Evolutionary conservation across 2,113 vertebrate species (phyloP), one percentile per base, ranked within the genome.

Genomic region (Hippolais icterina): DNA sequence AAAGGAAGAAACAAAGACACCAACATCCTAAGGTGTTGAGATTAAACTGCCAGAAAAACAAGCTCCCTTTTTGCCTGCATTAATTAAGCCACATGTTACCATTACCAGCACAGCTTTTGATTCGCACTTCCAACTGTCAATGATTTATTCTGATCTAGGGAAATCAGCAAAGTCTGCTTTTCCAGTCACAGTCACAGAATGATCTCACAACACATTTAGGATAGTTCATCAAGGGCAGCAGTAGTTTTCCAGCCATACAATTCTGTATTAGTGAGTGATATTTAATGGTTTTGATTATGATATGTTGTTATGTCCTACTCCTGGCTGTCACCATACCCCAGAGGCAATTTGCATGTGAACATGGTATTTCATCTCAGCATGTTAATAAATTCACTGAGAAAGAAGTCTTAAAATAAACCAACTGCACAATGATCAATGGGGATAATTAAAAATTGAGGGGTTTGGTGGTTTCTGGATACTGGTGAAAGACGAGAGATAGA

Each of bases 141-240:
- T 56, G 46, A 66, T 94, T 94, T 94, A 41, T 88, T 96, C 75
- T 23, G 18, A 96, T 83, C 49, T 76, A 85, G 54, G 72, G 72
- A 91, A 97, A 97, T 87, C 94, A 95, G 64, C n/a, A 93, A 81
- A 75, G 81, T 78, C 63, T 87, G 84, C 35, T 94, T 90, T 61
- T 95, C 61, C 74, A 94, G 76, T 42, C 82, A 74, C 66, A 81
- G 53, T 31, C 49, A 68, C 8, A 68, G 35, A 92, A 95, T 35
- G 63, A 78, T 86, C 42, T 94, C 49, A 47, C 59, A 64, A 54
- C 10, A 66, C 49, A 59, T 25, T 87, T 64, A 83, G 59, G 12
- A 50, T 52, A 72, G 70, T 60, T 74, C 75, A 91, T 89, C 42
- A 79, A 83, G 80, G 76, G 77, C 37, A 71, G 65, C n/a, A 72